These are phyloP conservation scores for Ameiurus melas DNA, from an alignment of 2,113 vertebrate genomes.

Conservation along the genomic window DNA sequence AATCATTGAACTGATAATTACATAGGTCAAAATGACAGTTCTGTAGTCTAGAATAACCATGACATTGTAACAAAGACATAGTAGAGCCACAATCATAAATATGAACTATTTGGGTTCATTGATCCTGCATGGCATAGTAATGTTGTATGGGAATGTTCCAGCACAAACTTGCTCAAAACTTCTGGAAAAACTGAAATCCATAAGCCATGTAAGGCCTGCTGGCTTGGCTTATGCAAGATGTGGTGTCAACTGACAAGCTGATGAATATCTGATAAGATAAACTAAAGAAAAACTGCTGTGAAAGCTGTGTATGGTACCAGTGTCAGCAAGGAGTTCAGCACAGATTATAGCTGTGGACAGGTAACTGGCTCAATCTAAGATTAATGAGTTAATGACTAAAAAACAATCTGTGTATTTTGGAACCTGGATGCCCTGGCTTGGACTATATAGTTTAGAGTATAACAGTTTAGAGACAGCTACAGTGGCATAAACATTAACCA, in stretches of 20 bases:
- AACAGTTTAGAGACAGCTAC: neutral
- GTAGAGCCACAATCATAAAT: neutral
- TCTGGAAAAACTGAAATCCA: slow-evolving; percentile 14
- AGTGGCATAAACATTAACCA: neutral
- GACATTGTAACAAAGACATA: neutral
- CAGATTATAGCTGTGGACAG: slow-evolving; percentile 21
- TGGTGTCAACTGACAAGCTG: slow-evolving; percentile 25
- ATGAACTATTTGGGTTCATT: neutral
- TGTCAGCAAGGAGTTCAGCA: slow-evolving; percentile 2
- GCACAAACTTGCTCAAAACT: slow-evolving; percentile 14
- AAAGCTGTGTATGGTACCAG: slow-evolving; percentile 26
- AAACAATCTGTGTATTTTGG: slow-evolving; percentile 47
- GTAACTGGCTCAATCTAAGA: slow-evolving; percentile 35
- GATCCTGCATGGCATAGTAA: neutral
- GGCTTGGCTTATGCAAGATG: slow-evolving; percentile 20
- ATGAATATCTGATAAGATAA: slow-evolving; percentile 34
- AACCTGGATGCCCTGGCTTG: slow-evolving; percentile 15
- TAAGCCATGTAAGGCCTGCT: slow-evolving; percentile 23
- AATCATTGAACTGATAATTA: neutral
- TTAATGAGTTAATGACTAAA: slow-evolving; percentile 51
- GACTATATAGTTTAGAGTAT: slow-evolving; percentile 2
- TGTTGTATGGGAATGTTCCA: neutral
- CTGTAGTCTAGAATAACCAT: neutral
- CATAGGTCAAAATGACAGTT: neutral
- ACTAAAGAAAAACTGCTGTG: slow-evolving; percentile 25